phyloP scores from a whole-genome alignment of 1,140 invertebrate genomes.

The Camponotus floridanus region DNA sequence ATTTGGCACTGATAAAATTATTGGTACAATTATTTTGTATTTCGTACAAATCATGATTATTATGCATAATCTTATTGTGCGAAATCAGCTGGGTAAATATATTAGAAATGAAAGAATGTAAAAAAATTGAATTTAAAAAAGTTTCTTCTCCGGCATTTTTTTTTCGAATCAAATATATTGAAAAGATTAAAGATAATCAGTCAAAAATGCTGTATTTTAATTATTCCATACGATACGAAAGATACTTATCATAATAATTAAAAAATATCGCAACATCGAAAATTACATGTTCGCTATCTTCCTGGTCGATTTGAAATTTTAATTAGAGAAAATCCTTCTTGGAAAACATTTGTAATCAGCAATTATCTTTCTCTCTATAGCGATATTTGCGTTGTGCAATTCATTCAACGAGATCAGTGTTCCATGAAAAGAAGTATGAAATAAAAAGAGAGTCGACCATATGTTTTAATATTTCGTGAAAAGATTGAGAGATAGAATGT shows the following conservation, averaged over 20 bases:
- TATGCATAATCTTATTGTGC: not conserved
- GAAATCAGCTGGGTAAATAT: not conserved
- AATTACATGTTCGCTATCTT: not conserved
- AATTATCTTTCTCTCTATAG: not conserved
- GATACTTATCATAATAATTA: constrained; percentile 13
- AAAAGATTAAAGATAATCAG: constrained; percentile 4
- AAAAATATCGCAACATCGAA: not conserved
- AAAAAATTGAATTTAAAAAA: not conserved
- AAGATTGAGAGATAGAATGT: not conserved
- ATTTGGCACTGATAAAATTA: not conserved
- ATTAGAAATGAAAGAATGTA: not conserved
- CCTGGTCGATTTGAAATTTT: constrained; percentile 9
- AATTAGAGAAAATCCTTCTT: constrained; percentile 6
- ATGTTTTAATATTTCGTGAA: not conserved
- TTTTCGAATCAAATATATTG: not conserved
- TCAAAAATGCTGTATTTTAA: constrained; percentile 6
- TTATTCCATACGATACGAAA: not conserved
- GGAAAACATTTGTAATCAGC: constrained; percentile 24
- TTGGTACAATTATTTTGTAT: not conserved
- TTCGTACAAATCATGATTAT: not conserved
- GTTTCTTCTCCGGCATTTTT: not conserved
- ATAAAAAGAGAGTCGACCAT: not conserved
- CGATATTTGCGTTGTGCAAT: constrained; percentile 6
- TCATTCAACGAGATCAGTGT: not conserved
- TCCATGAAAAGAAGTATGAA: not conserved